phyloP scores from a whole-genome alignment of 1,140 invertebrate species.

The Holcopasites calliopsidis region DNA sequence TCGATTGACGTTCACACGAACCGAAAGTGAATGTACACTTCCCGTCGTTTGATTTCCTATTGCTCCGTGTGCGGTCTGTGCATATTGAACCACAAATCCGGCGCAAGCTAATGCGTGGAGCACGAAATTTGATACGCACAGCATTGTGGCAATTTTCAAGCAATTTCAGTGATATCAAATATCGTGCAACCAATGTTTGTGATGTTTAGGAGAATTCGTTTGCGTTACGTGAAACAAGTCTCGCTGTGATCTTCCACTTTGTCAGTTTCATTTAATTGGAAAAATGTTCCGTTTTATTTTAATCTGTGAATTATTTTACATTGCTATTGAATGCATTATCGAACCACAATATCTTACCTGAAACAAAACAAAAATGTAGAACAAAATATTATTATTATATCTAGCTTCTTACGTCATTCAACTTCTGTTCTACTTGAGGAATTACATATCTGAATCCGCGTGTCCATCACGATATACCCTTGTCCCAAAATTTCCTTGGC shows the following conservation, averaged over 20 bases:
- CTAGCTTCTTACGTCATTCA: no score
- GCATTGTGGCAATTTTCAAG: background rate
- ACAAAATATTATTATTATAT: no score
- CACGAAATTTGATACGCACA: background rate
- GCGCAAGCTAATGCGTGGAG: background rate
- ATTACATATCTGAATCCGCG: background rate
- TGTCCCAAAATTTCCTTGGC: background rate
- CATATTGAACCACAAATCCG: background rate
- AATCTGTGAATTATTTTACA: no score
- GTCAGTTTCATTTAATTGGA: no score
- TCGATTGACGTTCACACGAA: background rate
- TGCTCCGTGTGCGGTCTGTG: background rate
- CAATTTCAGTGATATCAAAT: background rate
- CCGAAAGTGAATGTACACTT: background rate
- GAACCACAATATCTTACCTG: no score
- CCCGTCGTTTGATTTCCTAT: background rate
- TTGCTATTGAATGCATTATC: no score
- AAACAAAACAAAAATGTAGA: no score
- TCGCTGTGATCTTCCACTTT: no score
- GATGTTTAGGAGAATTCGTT: background rate
- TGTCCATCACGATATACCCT: background rate
- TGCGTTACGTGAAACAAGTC: no score
- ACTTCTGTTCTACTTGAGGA: no score
- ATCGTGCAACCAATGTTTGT: background rate
- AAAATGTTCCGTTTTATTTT: no score